Evolutionary conservation across 2,113 vertebrate genomes (phyloP), one percentile per base, ranked within the genome.

Genomic region (Lipotes vexillifer): DNA sequence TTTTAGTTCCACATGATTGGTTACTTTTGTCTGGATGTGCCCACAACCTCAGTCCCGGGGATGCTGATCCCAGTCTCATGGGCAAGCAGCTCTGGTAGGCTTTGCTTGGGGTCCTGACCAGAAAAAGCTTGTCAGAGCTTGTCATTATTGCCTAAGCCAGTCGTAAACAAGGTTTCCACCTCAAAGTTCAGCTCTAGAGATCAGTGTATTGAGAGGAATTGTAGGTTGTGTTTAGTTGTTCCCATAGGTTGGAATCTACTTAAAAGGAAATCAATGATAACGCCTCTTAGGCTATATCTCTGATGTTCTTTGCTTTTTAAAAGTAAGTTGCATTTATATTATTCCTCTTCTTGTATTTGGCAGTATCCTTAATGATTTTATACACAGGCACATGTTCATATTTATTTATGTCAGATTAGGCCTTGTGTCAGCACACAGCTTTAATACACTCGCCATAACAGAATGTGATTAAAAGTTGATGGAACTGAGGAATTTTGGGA

Each of bases 401-500:
- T 72, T 52, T 77, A 83, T 82, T 63, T 66, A 59, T 55, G 9
- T 87, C 9, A 87, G 65, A 96, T 41, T 59, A 85, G 38, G 94
- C 46, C 44, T 83, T 85, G 25, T 63, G n/a, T 74, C 69, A 69
- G 57, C 21, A 65, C 49, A 93, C 44, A 90, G 52, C 59, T 95
- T 92, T 92, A 83, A 55, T 84, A 93, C 95, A 7, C 82, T 78
- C 97, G 95, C 31, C 59, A 49, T 71, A 68, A 57, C 63, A 81
- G 77, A 94, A 93, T 96, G 90, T 33, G 92, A 97, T 96, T 97
- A 69, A 86, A 94, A 96, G 92, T 78, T 88, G 85, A 75, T 96
- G 81, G 81, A 92, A 82, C 71, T 90, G n/a, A 96, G 69, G 36
- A 92, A 93, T 98, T 98, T 97, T 97, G 96, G 95, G 86, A 95